phyloP scores from a whole-genome alignment of 2,113 vertebrate genomes.

The Plecotus auritus region DNA sequence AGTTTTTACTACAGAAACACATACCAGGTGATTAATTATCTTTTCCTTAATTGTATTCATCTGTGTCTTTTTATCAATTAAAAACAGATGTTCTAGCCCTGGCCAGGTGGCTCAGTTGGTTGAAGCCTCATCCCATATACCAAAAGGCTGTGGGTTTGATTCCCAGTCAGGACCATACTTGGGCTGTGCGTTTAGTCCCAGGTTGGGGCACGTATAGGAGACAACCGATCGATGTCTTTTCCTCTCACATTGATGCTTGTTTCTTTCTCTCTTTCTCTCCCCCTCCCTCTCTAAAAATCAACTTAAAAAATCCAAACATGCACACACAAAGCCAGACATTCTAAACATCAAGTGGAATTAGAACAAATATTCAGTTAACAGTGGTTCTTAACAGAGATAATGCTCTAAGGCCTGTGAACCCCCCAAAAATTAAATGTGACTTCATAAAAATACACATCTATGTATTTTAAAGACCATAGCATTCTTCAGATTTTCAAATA shows the following conservation, averaged over 20 bases:
- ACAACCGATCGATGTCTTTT: neutral
- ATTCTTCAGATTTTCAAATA: conserved; percentile 35
- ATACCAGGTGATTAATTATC: neutral
- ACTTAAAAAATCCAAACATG: neutral
- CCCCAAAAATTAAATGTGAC: neutral
- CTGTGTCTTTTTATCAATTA: neutral
- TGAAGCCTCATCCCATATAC: neutral
- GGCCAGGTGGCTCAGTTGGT: neutral
- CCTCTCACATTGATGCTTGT: neutral
- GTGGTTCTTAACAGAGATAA: neutral
- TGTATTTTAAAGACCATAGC: neutral
- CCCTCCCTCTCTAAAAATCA: neutral
- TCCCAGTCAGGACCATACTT: neutral
- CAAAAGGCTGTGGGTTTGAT: neutral
- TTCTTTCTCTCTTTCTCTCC: neutral
- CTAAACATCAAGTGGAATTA: conserved; percentile 6
- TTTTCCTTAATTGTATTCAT: neutral
- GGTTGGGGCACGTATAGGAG: neutral
- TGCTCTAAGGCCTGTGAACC: neutral
- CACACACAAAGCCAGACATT: neutral
- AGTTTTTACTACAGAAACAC: conserved; percentile 79
- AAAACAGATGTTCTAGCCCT: neutral
- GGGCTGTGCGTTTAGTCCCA: neutral
- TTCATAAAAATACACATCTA: conserved; percentile 2
- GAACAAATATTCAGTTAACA: neutral